Percentiles rank a stretch among this genome's conserved stretches.
Conservation (phyloP, 2,113 vertebrate species). For the Dendrocopos noguchii region DNA sequence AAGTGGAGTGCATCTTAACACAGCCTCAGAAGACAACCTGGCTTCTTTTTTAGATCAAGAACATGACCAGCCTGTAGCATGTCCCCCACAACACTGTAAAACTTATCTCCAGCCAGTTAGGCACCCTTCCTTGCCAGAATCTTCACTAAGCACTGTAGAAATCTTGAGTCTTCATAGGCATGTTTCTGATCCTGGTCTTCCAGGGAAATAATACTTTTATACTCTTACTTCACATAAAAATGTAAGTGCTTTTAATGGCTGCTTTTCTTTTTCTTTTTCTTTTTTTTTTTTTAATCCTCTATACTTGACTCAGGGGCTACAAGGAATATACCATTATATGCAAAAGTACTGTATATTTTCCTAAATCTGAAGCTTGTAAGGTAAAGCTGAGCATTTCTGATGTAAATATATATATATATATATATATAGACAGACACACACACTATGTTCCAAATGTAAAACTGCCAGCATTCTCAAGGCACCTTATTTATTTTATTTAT, state of each 20-base stretch:
- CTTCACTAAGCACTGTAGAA: conserved; percentile 78
- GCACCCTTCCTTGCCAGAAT: conserved; percentile 85
- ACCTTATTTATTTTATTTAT: conserved; percentile 80
- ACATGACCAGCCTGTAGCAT: conserved; percentile 68
- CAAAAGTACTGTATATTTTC: conserved; percentile 93
- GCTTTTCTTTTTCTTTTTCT: conserved; percentile 67
- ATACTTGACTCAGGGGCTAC: conserved; percentile 97
- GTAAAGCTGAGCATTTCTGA: conserved; percentile 77
- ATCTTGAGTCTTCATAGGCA: conserved; percentile 87
- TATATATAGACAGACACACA: not conserved
- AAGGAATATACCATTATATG: conserved; percentile 89
- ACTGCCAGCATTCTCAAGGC: conserved; percentile 87
- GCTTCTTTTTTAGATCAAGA: conserved; percentile 81
- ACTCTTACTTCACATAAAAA: conserved; percentile 78
- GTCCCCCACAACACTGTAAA: conserved; percentile 77
- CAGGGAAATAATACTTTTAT: conserved; percentile 86
- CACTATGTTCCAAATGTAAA: conserved; percentile 83
- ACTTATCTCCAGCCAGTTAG: conserved; percentile 82
- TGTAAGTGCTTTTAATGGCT: conserved; percentile 88
- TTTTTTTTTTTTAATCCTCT: conserved; percentile 81
- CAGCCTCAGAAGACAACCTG: conserved; percentile 86
- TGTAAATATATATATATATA: conserved; percentile 78
- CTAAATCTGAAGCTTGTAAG: conserved; percentile 90
- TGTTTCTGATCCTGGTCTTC: conserved; percentile 90
- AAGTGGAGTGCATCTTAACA: conserved; percentile 79